Base-by-base conservation (phyloP, 2,888 invertebrate species). In the Xestia sexstrigata region DNA sequence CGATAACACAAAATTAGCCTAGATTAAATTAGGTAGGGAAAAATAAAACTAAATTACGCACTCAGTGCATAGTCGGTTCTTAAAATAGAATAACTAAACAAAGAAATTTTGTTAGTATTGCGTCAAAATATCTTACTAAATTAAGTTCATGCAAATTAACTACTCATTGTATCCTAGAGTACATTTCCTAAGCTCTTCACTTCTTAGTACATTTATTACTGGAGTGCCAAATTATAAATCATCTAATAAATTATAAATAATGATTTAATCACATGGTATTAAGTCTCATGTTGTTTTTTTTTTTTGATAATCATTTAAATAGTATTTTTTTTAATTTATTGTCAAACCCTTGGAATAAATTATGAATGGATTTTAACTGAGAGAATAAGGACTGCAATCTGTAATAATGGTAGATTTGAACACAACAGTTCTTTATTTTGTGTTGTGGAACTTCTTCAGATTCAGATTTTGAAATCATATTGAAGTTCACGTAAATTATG, bases 71-170 rank as follows among this genome's bases (percentile, higher is more conserved):
- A 62, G 60, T 35, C 20, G 62, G 20, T 62, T 35, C 30, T 11
- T 20, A 5, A 62, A 62, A 35, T 62, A 62, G 20, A 62, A 35
- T 35, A 30, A 9, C 20, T 8, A 62, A 62, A 62, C 62, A 62
- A 62, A 62, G 62, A 62, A 62, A 35, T 62, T 9, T 6, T 62
- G 30, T 35, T 35, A 62, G 20, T 62, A 62, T 35, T 62, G 35
- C 9, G 62, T 9, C 0, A 35, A 20, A 62, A 62, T 20, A 62
- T 62, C 9, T 35, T 3, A 35, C 20, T 35, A 42, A 65, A 42
- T 70, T 60, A 30, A n/a, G 15, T 69, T 67, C 49, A 78, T 45
- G 35, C 47, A 60, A 60, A 76, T 78, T 49, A 49, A 79, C 3
- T 70, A 52, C 49, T 60, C 42, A 79, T 79, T 77, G 49, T 70